phyloP scores from a whole-genome alignment of 2,797 vertebrate species.

The Sebastes flavidus region DNA sequence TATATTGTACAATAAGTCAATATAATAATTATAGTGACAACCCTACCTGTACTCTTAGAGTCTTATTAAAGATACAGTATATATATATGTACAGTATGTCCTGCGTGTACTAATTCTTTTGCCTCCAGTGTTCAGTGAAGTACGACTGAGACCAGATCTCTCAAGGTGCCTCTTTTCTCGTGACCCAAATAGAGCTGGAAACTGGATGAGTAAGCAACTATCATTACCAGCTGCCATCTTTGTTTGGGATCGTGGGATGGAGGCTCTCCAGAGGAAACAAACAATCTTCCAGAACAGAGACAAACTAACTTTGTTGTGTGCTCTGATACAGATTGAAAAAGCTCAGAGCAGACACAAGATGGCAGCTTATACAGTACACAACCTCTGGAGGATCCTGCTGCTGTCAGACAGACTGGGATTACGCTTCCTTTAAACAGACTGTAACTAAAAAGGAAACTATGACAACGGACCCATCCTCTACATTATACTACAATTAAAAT shows the following conservation, averaged over 20 bases:
- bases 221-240: not conserved
- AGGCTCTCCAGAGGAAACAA: not conserved
- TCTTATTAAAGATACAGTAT: not conserved
- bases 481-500: not conserved
- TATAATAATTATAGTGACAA: no score
- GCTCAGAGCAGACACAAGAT: not conserved
- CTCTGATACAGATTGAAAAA: not conserved
- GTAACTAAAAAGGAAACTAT: not conserved
- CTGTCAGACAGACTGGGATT: not conserved
- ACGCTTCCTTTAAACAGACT: not conserved
- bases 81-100: not conserved
- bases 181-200: not conserved
- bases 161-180: not conserved
- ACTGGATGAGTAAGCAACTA: not conserved
- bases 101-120: not conserved
- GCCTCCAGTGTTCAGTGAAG: not conserved
- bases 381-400: conserved; percentile 4
- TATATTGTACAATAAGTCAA: no score
- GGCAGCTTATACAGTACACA: not conserved
- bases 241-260: not conserved
- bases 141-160: not conserved
- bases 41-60: not conserved
- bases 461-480: not conserved
- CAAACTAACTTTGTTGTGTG: not conserved
- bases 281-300: not conserved